A percentile compares a stretch with the other conserved stretches of the same genome.
phyloP scores from a whole-genome alignment of 2,113 vertebrate species.

The Xiphorhynchus elegans region DNA sequence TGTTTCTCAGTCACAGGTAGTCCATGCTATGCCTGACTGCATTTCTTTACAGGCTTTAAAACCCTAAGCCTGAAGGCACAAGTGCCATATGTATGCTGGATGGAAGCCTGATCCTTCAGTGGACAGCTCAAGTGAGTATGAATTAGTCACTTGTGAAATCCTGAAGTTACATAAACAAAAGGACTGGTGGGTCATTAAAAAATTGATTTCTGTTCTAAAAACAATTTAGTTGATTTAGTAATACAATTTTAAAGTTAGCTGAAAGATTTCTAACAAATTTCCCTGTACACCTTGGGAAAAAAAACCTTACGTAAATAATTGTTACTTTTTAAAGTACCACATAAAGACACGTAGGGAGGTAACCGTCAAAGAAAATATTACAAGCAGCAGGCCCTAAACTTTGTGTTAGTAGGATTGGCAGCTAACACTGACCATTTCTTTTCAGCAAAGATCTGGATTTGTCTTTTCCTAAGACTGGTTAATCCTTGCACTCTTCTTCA shows the following conservation, averaged over 20 bases:
- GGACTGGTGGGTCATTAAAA: neutral
- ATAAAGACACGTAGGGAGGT: neutral
- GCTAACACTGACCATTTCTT: slow-evolving; percentile 29
- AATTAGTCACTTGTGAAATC: slow-evolving; percentile 26
- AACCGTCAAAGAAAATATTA: neutral
- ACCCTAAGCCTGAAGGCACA: slow-evolving; percentile 9
- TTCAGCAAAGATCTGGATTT: slow-evolving; percentile 9
- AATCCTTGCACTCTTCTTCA: slow-evolving; percentile 35
- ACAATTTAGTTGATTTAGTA: neutral
- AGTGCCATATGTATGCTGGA: neutral
- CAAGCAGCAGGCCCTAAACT: neutral
- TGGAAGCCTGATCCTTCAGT: slow-evolving; percentile 17
- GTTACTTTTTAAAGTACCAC: neutral
- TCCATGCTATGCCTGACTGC: neutral
- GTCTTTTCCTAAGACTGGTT: slow-evolving; percentile 11
- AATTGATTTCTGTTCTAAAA: neutral
- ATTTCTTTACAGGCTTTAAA: slow-evolving; percentile 39
- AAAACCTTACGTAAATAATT: neutral
- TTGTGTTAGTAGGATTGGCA: slow-evolving; percentile 15
- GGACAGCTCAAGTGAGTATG: slow-evolving; percentile 16
- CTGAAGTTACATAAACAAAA: neutral
- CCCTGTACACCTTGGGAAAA: neutral
- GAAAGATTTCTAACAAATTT: neutral
- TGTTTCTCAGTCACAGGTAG: slow-evolving; percentile 35
- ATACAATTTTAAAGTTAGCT: neutral